A percentile compares a stretch with the other conserved stretches of the same genome.
Conservation (phyloP, 1,140 invertebrate genomes). For the Colletes gigas region DNA sequence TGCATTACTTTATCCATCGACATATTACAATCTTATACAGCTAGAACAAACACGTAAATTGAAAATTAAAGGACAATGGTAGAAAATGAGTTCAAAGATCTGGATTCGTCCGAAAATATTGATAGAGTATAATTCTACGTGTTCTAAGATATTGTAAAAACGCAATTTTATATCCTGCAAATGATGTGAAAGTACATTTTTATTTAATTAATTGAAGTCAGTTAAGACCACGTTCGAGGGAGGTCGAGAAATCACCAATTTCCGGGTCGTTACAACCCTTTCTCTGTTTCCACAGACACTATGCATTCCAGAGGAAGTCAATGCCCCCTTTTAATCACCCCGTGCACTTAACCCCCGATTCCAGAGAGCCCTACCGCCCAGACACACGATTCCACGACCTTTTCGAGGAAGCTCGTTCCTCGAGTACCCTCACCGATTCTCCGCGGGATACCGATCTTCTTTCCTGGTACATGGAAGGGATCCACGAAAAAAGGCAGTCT, state of each 20-base stretch:
- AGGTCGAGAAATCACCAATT: neutral
- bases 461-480: constrained; percentile 25
- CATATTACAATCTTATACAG: too few species aligned
- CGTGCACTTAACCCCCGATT: constrained; percentile 29
- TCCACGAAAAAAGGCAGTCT: constrained; percentile 18
- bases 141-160: too few species aligned
- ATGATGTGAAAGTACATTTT: too few species aligned
- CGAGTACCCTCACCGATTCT: constrained; percentile 1
- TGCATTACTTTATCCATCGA: neutral
- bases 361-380: neutral
- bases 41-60: too few species aligned
- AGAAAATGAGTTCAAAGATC: too few species aligned
- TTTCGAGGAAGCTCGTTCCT: constrained; percentile 29
- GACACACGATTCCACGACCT: constrained; percentile 8
- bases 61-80: too few species aligned
- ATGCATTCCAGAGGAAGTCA: constrained; percentile 11
- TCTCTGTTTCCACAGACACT: neutral
- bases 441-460: constrained; percentile 15
- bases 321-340: constrained; percentile 34
- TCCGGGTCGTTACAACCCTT: neutral
- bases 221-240: too few species aligned
- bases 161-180: too few species aligned
- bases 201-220: neutral
- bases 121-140: too few species aligned
- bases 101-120: too few species aligned